Evolutionary conservation across 2,113 vertebrate genomes (phyloP).

Genomic region (Tragelaphus strepsiceros): DNA sequence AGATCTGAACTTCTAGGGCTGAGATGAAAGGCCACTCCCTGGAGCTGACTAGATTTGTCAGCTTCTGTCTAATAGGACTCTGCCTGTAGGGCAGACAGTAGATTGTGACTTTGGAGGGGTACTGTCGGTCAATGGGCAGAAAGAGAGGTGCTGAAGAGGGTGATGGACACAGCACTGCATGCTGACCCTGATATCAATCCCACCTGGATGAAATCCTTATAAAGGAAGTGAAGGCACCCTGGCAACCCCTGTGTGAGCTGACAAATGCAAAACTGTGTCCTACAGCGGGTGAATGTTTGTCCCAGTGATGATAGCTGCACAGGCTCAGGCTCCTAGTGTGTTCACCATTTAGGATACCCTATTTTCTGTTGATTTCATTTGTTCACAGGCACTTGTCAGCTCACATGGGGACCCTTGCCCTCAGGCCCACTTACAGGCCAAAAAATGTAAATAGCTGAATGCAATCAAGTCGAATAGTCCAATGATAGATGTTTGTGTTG

Average conservation of each 20-base stretch:
- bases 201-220: not conserved
- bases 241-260: not conserved
- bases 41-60: slow-evolving; percentile 61
- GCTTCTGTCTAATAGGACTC: not conserved
- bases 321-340: not conserved
- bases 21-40: slow-evolving; percentile 48
- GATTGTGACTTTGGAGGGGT: not conserved
- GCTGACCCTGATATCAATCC: not conserved
- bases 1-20: not conserved
- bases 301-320: not conserved
- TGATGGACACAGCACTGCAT: not conserved
- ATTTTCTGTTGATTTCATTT: not conserved
- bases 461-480: not conserved
- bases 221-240: not conserved
- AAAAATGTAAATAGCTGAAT: not conserved
- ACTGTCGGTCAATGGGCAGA: not conserved
- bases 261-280: not conserved
- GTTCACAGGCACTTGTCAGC: not conserved
- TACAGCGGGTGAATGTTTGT: not conserved
- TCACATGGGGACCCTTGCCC: not conserved
- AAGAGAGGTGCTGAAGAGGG: not conserved
- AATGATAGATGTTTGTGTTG: not conserved
- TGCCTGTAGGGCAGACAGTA: slow-evolving; percentile 19
- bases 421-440: not conserved
- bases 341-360: not conserved